Evolutionary conservation across 2,888 invertebrate genomes (phyloP).

Genomic region (Campopleginae sp.): DNA sequence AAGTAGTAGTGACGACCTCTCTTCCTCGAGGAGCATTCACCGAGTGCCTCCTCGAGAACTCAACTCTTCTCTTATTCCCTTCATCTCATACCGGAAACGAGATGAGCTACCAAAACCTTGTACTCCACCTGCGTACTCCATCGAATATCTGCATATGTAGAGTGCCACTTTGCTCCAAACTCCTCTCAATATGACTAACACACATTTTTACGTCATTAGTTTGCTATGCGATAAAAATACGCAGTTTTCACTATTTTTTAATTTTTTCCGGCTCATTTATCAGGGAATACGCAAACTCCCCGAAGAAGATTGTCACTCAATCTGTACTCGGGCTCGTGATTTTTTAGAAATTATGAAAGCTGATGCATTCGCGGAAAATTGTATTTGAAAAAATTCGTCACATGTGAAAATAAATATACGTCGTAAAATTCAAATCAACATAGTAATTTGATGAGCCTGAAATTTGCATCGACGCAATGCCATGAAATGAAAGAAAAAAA

Average conservation of each 20-base stretch:
- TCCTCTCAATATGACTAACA: conserved; percentile 11
- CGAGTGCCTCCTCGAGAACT: conserved; percentile 75
- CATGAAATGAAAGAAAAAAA: too few relatives aligned
- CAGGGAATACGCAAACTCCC: not conserved
- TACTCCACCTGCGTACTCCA: conserved; percentile 60
- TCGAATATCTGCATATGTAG: conserved; percentile 45
- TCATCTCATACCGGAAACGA: conserved; percentile 58
- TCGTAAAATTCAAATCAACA: too few relatives aligned
- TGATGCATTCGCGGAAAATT: too few relatives aligned
- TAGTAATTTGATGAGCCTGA: too few relatives aligned
- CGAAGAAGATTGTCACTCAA: too few relatives aligned
- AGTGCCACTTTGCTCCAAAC: conserved; percentile 33
- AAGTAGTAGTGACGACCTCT: conserved; percentile 52
- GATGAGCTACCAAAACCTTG: conserved; percentile 50
- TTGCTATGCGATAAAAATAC: not conserved
- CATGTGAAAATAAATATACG: too few relatives aligned
- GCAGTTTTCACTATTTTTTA: not conserved
- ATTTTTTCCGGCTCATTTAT: too few relatives aligned
- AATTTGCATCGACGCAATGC: too few relatives aligned
- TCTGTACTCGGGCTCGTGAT: too few relatives aligned
- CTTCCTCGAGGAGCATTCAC: conserved; percentile 57
- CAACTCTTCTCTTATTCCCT: conserved; percentile 72
- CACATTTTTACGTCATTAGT: not conserved
- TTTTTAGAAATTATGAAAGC: too few relatives aligned
- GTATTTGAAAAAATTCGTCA: too few relatives aligned